Conservation (phyloP, 2,113 vertebrate species). For the Arenaria interpres region DNA sequence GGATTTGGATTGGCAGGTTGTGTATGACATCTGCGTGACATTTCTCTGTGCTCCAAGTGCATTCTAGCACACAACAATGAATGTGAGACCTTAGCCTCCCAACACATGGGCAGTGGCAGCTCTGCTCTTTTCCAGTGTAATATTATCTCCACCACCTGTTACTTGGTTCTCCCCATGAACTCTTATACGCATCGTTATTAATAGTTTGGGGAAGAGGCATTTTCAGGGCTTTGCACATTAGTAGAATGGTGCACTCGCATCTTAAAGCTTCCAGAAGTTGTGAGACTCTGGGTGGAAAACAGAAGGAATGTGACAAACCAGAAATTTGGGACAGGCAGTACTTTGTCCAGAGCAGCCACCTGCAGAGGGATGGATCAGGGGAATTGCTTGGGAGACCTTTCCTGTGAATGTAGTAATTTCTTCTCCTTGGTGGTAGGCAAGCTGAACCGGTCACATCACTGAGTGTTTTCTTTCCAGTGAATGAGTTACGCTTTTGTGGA, state of each 20-base stretch:
- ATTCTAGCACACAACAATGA: slow-evolving; percentile 69
- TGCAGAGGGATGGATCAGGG: background rate
- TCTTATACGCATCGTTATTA: slow-evolving; percentile 77
- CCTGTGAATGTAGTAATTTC: background rate
- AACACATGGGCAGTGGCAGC: slow-evolving; percentile 33
- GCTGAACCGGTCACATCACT: background rate
- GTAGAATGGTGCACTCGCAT: background rate
- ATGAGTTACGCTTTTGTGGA: background rate
- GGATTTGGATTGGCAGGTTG: background rate
- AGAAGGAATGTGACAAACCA: background rate
- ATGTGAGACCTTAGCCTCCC: slow-evolving; percentile 31
- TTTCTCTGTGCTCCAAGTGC: slow-evolving; percentile 57
- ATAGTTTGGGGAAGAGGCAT: slow-evolving; percentile 71
- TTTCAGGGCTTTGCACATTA: slow-evolving; percentile 18
- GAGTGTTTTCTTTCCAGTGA: background rate
- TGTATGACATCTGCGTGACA: slow-evolving; percentile 37
- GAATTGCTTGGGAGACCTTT: background rate
- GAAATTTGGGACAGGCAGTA: background rate
- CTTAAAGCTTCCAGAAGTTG: background rate
- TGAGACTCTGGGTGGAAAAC: background rate
- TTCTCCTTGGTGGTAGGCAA: background rate
- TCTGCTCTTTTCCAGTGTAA: slow-evolving; percentile 85
- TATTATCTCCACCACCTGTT: slow-evolving; percentile 86
- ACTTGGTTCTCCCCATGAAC: slow-evolving; percentile 71
- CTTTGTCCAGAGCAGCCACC: background rate